Evolutionary conservation across 2,888 invertebrate species (phyloP).

Genomic region (Andrena haemorrhoa): DNA sequence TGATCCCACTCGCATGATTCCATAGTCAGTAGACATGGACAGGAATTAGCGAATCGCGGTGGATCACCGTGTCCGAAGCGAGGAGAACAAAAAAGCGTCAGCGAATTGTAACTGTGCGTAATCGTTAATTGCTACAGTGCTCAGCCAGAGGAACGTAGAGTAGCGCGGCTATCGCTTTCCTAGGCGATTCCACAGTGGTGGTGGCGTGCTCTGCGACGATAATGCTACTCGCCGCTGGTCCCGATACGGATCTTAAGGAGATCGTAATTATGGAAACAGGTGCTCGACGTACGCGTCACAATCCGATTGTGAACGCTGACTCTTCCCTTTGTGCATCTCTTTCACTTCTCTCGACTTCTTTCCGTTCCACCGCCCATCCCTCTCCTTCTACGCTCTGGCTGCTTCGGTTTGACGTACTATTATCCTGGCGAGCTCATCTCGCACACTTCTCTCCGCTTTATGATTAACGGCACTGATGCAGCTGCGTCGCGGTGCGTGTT

Average conservation of each 20-base stretch:
- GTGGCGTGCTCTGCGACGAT: conserved; percentile 40
- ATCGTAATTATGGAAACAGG: conserved; percentile 80
- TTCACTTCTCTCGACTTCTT: background rate
- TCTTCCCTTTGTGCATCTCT: conserved; percentile 20
- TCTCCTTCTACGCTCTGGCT: conserved; percentile 6
- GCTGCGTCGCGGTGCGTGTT: conserved; percentile 63
- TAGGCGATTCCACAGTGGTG: conserved; percentile 48
- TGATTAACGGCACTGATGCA: conserved; percentile 69
- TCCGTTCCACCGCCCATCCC: conserved; percentile 16
- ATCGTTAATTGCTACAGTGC: conserved; percentile 63
- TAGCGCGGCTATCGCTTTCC: conserved; percentile 55
- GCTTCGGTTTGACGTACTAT: conserved; percentile 34
- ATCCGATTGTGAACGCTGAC: conserved; percentile 68
- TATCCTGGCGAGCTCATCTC: conserved; percentile 52
- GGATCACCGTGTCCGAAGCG: conserved; percentile 7
- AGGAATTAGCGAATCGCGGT: background rate
- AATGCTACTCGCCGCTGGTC: conserved; percentile 64
- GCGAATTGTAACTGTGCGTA: conserved; percentile 25
- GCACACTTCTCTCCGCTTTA: conserved; percentile 38
- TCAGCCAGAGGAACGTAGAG: conserved; percentile 13
- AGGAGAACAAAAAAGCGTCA: conserved; percentile 21
- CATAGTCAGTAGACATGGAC: background rate
- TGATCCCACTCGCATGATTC: background rate
- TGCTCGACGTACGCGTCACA: conserved; percentile 76
- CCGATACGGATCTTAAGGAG: conserved; percentile 68